Percentiles rank a stretch among this genome's conserved stretches.
Conservation (phyloP, 2,113 vertebrate species). For the Catharus bicknelli region DNA sequence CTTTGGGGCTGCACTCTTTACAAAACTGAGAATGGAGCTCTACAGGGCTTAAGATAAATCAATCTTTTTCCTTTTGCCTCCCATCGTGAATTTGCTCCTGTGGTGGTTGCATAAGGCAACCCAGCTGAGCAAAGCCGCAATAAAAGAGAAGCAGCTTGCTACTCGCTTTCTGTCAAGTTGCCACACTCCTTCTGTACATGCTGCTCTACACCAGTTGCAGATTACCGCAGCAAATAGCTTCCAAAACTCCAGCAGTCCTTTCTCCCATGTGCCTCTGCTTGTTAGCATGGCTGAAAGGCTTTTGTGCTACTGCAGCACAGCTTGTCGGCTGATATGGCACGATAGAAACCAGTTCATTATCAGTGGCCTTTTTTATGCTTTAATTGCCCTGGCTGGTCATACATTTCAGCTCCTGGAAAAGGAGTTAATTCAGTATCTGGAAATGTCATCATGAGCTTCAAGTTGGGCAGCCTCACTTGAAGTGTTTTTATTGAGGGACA, state of each 20-base stretch:
- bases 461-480: neutral
- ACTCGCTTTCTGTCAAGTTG: constrained; percentile 26
- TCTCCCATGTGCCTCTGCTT: neutral
- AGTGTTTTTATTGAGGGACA: neutral
- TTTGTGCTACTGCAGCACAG: neutral
- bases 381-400: neutral
- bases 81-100: constrained; percentile 14
- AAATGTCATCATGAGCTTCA: neutral
- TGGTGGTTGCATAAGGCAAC: constrained; percentile 29
- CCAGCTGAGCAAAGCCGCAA: constrained; percentile 30
- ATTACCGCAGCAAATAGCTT: constrained; percentile 16
- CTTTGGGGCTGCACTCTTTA: neutral
- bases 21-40: constrained; percentile 9
- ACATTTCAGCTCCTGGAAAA: neutral
- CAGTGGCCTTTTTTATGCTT: neutral
- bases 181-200: constrained; percentile 7
- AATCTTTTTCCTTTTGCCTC: neutral
- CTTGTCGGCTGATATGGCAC: neutral
- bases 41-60: constrained; percentile 9
- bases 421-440: neutral
- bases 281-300: neutral
- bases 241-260: neutral
- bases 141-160: constrained; percentile 27
- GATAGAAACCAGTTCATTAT: neutral
- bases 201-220: constrained; percentile 28